Percentiles rank a stretch among this genome's conserved stretches.
These are phyloP conservation scores for Siphonodentalium dalli DNA, from an alignment of 2,888 invertebrate genomes.

Conservation along the genomic window DNA sequence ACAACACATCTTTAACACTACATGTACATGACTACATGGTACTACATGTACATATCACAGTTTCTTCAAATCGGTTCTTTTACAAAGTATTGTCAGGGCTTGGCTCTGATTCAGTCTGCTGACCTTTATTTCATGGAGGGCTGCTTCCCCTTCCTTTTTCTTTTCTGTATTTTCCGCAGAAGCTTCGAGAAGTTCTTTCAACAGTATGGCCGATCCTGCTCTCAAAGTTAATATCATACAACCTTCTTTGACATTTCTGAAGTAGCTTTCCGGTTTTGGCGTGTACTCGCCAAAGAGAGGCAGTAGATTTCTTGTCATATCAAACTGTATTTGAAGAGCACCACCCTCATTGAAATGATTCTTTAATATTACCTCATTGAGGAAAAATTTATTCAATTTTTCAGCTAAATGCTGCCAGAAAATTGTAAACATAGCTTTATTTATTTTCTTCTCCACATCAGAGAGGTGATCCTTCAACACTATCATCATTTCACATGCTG, in stretches of 20 bases:
- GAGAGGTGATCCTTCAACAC: conserved; percentile 72
- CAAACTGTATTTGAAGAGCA: conserved; percentile 84
- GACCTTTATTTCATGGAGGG: conserved; percentile 59
- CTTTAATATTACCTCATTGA: conserved; percentile 57
- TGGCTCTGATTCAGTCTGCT: conserved; percentile 55
- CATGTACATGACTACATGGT: no score
- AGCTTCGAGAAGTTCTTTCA: conserved; percentile 72
- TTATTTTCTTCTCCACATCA: conserved; percentile 74
- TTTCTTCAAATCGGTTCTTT: no score
- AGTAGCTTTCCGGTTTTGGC: conserved; percentile 76
- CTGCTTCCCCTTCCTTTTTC: conserved; percentile 42
- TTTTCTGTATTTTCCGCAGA: conserved; percentile 33
- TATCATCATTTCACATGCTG: conserved; percentile 84
- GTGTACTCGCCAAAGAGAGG: conserved; percentile 85
- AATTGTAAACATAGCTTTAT: conserved; percentile 76
- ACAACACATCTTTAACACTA: no score
- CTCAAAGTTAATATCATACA: conserved; percentile 78
- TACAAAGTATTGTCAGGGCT: no score
- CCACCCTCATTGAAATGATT: conserved; percentile 88
- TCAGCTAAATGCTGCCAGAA: conserved; percentile 79
- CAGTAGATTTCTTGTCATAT: conserved; percentile 82
- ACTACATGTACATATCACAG: no score
- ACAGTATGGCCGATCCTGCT: conserved; percentile 79
- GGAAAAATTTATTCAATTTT: conserved; percentile 73
- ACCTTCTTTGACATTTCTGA: conserved; percentile 74